A percentile compares a stretch with the other conserved stretches of the same genome.
These are phyloP conservation scores for Nettapus auritus DNA, from an alignment of 2,113 vertebrate genomes.

Conservation along the genomic window DNA sequence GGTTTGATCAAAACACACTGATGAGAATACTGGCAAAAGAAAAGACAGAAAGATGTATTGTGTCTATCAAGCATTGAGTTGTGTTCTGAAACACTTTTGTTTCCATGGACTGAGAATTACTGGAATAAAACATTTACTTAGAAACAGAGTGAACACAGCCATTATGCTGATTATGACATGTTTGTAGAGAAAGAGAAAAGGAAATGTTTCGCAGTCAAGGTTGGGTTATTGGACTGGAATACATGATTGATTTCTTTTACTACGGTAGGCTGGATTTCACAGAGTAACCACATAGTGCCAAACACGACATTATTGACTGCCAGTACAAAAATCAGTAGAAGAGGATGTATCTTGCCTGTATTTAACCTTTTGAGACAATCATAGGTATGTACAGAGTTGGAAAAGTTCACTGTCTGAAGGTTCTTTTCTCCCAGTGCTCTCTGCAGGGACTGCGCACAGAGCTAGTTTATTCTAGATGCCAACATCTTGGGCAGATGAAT, in stretches of 20 bases:
- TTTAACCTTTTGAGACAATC: neutral
- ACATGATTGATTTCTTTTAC: neutral
- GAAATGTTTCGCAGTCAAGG: neutral
- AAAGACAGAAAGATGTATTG: slow-evolving; percentile 39
- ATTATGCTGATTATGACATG: neutral
- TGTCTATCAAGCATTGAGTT: slow-evolving; percentile 32
- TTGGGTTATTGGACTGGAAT: neutral
- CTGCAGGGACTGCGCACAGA: neutral
- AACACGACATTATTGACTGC: neutral
- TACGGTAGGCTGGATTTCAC: neutral
- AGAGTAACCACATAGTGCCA: neutral
- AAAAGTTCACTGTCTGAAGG: fast-evolving
- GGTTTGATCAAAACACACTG: slow-evolving; percentile 54
- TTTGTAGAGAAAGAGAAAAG: neutral
- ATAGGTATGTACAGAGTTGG: neutral
- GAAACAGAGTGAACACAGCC: neutral
- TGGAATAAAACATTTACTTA: slow-evolving; percentile 6
- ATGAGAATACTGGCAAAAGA: slow-evolving; percentile 35
- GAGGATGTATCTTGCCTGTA: neutral
- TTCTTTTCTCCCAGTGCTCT: neutral
- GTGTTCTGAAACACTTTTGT: neutral
- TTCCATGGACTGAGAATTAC: slow-evolving; percentile 21
- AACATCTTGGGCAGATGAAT: neutral
- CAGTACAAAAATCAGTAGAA: neutral
- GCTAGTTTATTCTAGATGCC: neutral